Base-by-base conservation (phyloP, 2,113 vertebrate genomes). In the Sturnira hondurensis region DNA sequence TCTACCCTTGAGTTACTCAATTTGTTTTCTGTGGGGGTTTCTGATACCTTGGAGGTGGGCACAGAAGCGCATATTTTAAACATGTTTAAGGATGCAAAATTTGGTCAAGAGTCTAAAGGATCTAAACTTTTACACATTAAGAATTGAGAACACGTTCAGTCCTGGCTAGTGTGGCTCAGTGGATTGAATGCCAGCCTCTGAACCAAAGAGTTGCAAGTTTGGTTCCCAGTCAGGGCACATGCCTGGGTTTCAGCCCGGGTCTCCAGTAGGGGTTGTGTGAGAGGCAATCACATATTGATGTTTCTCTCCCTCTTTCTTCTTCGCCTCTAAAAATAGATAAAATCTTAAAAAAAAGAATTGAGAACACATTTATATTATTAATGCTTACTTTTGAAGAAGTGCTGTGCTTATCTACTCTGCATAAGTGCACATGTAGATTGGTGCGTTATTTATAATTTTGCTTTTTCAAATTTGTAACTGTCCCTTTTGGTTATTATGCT, bases 21-120 rank as follows among this genome's bases (percentile, higher is more conserved):
- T 56, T 61, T 26, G 47, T 86, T 87, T 94, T 45, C 15, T 92
- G 83, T 22, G 52, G 85, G 36, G 63, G 36, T 52, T 92, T 56
- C 71, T 84, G 6, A 12, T 58, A 74, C 28, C 15, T 78, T 54
- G 22, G 26, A 22, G 52, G 14, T 13, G 47, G 43, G 38, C 19
- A 67, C 12, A 68, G 43, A 68, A 76, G 33, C 84, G 31, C 33
- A 63, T 82, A 61, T 65, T 91, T 41, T 70, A 86, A 80, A 43
- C 28, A 31, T 86, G 24, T 90, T 81, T 67, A 78, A 81, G 45
- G 22, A 19, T 70, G 13, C 17, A 13, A 15, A 76, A 2, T 67
- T 92, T 43, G 19, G 45, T 88, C 63, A 52, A 0, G 12, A 43
- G 78, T 78, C 24, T 91, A 17, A 80, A 71, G 22, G 71, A 14